Conservation (phyloP, 2,888 invertebrate genomes). For the Acleris laterana region DNA sequence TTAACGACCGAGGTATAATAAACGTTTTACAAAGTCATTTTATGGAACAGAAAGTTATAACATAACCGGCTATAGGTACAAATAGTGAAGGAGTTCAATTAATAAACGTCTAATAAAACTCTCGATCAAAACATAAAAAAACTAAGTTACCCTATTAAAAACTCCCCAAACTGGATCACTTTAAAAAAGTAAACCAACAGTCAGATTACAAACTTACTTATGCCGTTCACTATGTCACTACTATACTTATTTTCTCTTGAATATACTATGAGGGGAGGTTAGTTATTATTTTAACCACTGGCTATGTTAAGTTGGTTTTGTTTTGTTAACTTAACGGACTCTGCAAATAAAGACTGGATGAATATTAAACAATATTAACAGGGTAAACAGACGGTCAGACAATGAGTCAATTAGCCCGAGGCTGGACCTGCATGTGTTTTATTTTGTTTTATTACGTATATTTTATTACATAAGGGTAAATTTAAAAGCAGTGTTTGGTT, state of each 20-base stretch:
- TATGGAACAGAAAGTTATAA: too few species aligned
- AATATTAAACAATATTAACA: constrained; percentile 59
- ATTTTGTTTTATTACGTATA: constrained; percentile 41
- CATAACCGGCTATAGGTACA: constrained; percentile 18
- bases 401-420: constrained; percentile 71
- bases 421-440: constrained; percentile 59
- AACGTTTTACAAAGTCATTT: too few species aligned
- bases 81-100: constrained; percentile 35
- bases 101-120: constrained; percentile 8
- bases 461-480: constrained; percentile 17
- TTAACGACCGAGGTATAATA: too few species aligned
- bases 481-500: not conserved
- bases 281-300: constrained; percentile 4
- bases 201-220: constrained; percentile 25
- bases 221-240: constrained; percentile 6
- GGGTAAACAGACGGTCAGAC: constrained; percentile 60
- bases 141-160: constrained; percentile 33
- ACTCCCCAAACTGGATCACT: constrained; percentile 44
- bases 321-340: constrained; percentile 67
- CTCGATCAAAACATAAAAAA: constrained; percentile 30
- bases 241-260: not conserved
- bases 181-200: constrained; percentile 69
- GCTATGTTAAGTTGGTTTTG: constrained; percentile 11
- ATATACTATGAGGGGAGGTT: not conserved
- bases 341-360: constrained; percentile 61